Evolutionary conservation across 2,113 vertebrate species (phyloP).

Genomic region (Equus przewalskii): DNA sequence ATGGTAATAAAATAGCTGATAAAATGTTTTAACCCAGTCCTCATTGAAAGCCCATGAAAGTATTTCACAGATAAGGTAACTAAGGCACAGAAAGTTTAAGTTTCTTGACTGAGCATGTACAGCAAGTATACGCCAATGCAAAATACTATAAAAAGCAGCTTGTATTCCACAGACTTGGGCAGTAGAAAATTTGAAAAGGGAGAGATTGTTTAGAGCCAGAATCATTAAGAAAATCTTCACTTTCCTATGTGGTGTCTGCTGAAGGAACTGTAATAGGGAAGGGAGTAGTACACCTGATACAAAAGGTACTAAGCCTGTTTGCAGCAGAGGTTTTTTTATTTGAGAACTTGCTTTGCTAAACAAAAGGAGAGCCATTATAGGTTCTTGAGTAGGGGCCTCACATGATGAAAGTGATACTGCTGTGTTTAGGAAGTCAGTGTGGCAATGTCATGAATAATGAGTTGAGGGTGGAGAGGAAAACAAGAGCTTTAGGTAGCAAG

Average conservation of each 20-base stretch:
- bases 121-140: background rate
- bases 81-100: constrained; percentile 17
- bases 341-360: constrained; percentile 36
- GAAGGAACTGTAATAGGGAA: background rate
- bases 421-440: constrained; percentile 25
- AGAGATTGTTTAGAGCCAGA: background rate
- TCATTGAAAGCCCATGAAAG: constrained; percentile 39
- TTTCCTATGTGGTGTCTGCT: background rate
- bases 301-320: background rate
- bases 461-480: background rate
- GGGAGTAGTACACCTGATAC: background rate
- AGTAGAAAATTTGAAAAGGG: constrained; percentile 26
- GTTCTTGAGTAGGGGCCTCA: constrained; percentile 15
- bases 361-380: background rate
- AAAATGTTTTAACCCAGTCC: background rate
- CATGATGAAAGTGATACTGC: constrained; percentile 28
- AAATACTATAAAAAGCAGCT: background rate
- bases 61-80: constrained; percentile 24
- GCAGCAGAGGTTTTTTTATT: background rate
- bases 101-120: background rate
- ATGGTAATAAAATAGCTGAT: background rate
- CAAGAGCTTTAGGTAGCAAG: background rate
- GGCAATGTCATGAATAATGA: background rate
- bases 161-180: background rate
- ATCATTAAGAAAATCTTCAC: constrained; percentile 41